Evolutionary conservation across 1,140 invertebrate species (phyloP), one percentile per base, ranked within the genome.

Genomic region (Bombyx mandarina): DNA sequence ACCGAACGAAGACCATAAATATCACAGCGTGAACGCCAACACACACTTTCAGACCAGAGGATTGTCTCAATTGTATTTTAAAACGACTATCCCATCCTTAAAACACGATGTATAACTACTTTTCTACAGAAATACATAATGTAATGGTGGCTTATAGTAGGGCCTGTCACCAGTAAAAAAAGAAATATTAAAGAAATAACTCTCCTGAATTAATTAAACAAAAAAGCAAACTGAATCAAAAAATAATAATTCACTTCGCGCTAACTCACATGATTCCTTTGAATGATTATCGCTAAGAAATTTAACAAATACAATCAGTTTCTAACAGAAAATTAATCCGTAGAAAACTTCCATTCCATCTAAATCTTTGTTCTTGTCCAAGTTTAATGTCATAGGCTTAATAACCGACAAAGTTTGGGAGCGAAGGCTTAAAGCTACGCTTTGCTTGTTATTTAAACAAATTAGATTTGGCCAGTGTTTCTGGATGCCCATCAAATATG

Each of bases 211-310:
- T 35, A 2, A 2, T 3, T 35, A 35, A 35, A 1, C 26, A 35
- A 35, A 35, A 35, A 35, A 35, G 26, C 0, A 35, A 35, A 2
- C 26, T 35, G 26, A 35, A 35, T 35, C 2, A 35, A 35, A 35
- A 35, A 35, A 35, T 49, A 22, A 7, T 61, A 65, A 61, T 65
- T 58, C 45, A 43, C 43, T 52, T 42, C 54, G 52, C 54, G 54
- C 42, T 35, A 35, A 50, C 48, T 55, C 26, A 35, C 50, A 61
- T 51, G 45, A 45, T 52, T 58, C 56, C 56, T 58, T 10, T 12
- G 59, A 56, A 59, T 58, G 61, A 65, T 61, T 56, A 63, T 57
- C 22, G 9, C 54, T n/a, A 9, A 43, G 44, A 49, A 43, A 44
- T 47, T 35, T 42, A 45, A 45, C 44, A 42, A 48, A 45, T 35